These are phyloP conservation scores for Sebastes wilsoni DNA, from an alignment of 2,797 vertebrate species.

Conservation along the genomic window DNA sequence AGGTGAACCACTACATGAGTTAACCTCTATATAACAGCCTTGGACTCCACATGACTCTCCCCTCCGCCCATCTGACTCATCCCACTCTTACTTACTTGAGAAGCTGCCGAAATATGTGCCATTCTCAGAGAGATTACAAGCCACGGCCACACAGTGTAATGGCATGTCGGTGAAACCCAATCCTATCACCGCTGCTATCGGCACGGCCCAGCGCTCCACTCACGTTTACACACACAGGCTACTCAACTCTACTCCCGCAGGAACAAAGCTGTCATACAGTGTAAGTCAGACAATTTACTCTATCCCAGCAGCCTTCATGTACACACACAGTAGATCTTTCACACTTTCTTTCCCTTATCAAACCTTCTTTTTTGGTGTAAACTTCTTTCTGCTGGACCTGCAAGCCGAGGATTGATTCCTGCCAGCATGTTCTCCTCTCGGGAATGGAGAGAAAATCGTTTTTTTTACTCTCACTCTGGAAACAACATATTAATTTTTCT, in stretches of 20 bases:
- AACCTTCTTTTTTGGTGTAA: conserved; percentile 15
- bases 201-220: conserved; percentile 19
- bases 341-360: conserved; percentile 11
- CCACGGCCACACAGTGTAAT: conserved; percentile 42
- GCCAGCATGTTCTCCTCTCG: conserved; percentile 16
- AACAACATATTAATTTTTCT: not conserved
- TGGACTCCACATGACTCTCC: conserved; percentile 37
- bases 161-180: conserved; percentile 67
- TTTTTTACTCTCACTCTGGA: conserved; percentile 16
- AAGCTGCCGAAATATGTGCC: conserved; percentile 59
- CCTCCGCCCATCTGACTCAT: conserved; percentile 56
- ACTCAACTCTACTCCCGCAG: conserved; percentile 12
- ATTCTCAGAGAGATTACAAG: conserved; percentile 60
- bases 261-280: conserved; percentile 34
- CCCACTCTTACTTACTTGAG: conserved; percentile 49
- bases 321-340: not conserved
- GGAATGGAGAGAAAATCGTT: conserved; percentile 27
- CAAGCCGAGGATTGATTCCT: conserved; percentile 28
- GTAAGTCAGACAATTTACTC: conserved; percentile 1
- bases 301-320: conserved; percentile 8
- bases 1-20: conserved; percentile 39
- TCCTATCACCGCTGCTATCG: conserved; percentile 20
- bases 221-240: conserved; percentile 20
- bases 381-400: conserved; percentile 29
- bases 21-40: conserved; percentile 27